Percentiles rank a stretch among this genome's conserved stretches.
Conservation (phyloP, 2,113 vertebrate genomes). For the Anoura caudifer region DNA sequence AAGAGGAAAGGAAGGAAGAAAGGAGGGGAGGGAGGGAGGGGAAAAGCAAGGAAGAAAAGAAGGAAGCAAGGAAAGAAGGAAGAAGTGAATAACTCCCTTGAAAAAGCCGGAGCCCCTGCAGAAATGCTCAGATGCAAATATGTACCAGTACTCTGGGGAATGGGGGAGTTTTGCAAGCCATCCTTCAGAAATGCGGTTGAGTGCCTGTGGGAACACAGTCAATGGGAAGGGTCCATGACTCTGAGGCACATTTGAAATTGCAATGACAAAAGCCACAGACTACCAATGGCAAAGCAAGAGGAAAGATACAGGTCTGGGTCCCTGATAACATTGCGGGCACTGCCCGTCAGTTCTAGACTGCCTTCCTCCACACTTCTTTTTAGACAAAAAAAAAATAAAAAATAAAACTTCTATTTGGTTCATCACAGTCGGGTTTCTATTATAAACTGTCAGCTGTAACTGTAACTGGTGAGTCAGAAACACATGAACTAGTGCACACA, state of each 20-base stretch:
- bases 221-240: background rate
- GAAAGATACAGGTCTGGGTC: background rate
- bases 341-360: background rate
- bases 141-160: background rate
- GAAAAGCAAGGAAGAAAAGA: background rate
- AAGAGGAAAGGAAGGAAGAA: background rate
- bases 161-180: background rate
- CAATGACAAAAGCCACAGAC: background rate
- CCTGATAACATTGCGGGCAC: background rate
- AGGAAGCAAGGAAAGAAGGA: background rate
- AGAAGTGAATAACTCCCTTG: background rate
- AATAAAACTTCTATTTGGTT: background rate
- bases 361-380: background rate
- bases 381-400: background rate
- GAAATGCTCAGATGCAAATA: background rate
- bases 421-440: background rate
- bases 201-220: background rate
- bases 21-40: background rate
- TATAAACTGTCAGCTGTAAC: background rate
- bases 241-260: background rate
- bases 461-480: constrained; percentile 9
- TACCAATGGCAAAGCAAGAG: background rate
- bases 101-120: background rate
- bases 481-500: background rate
- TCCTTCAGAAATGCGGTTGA: background rate